phyloP scores from a whole-genome alignment of 2,113 vertebrate genomes.

The Columba janthina region DNA sequence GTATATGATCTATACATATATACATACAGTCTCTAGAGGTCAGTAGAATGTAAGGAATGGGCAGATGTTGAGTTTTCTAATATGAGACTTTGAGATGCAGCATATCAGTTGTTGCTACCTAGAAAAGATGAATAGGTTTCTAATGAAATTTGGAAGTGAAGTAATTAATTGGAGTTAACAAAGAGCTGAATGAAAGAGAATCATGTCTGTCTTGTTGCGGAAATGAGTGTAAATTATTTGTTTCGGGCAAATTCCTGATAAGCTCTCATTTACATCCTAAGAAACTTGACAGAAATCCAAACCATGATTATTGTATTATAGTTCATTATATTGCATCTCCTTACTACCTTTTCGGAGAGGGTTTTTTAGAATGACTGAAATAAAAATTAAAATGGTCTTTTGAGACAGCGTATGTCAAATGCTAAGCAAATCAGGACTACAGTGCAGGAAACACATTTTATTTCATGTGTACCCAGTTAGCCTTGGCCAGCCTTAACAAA shows the following conservation, averaged over 20 bases:
- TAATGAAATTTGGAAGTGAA: constrained; percentile 67
- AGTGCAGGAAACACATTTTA: background rate
- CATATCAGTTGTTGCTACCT: constrained; percentile 40
- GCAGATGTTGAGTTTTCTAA: constrained; percentile 48
- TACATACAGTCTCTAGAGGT: constrained; percentile 82
- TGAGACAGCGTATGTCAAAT: background rate
- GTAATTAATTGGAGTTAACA: constrained; percentile 75
- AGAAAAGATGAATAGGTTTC: constrained; percentile 48
- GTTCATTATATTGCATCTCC: constrained; percentile 25
- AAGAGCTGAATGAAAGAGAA: constrained; percentile 54
- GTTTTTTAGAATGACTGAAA: background rate
- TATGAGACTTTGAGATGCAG: background rate
- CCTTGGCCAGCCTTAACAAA: background rate
- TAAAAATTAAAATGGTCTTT: background rate
- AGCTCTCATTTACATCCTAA: constrained; percentile 60
- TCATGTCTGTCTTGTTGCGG: constrained; percentile 61
- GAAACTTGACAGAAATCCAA: constrained; percentile 67
- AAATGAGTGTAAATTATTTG: constrained; percentile 74
- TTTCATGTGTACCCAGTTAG: background rate
- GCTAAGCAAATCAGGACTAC: background rate
- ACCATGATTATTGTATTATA: constrained; percentile 57
- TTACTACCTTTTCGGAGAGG: constrained; percentile 1
- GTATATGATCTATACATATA: constrained; percentile 34
- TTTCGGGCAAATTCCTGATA: constrained; percentile 73
- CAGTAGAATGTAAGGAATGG: constrained; percentile 82